phyloP scores from a whole-genome alignment of 2,113 vertebrate species.

The Semnornis frantzii region DNA sequence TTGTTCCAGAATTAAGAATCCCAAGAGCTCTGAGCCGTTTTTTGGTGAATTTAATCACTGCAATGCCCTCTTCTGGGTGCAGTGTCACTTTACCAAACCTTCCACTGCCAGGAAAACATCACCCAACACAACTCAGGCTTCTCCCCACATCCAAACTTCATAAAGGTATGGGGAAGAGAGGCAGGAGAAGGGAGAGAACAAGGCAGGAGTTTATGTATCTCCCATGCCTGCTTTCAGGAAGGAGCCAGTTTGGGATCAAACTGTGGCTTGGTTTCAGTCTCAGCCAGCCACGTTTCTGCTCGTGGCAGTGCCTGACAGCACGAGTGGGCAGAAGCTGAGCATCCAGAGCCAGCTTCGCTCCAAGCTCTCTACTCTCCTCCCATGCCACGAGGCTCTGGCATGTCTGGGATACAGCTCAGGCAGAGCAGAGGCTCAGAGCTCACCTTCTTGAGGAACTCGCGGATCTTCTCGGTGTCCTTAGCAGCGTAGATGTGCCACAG shows the following conservation, averaged over 20 bases:
- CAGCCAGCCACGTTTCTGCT: neutral
- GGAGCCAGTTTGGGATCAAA: neutral
- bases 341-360: neutral
- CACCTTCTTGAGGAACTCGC: constrained; percentile 84
- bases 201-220: neutral
- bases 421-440: neutral
- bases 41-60: neutral
- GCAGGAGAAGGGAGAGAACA: neutral
- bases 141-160: neutral
- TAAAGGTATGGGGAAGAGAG: neutral
- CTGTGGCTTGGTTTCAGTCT: neutral
- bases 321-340: neutral
- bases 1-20: neutral
- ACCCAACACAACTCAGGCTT: neutral
- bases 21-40: neutral
- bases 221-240: neutral
- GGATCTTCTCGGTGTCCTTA: constrained; percentile 84
- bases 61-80: neutral
- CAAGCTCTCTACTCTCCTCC: neutral
- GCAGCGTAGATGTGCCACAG: constrained; percentile 85
- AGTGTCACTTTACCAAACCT: neutral
- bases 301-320: neutral
- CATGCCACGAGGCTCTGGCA: too few relatives aligned
- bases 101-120: neutral
- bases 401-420: too few relatives aligned